A percentile compares a stretch with the other conserved stretches of the same genome.
Evolutionary conservation across 2,113 vertebrate species (phyloP).

Genomic region (Thamnophis sirtalis): DNA sequence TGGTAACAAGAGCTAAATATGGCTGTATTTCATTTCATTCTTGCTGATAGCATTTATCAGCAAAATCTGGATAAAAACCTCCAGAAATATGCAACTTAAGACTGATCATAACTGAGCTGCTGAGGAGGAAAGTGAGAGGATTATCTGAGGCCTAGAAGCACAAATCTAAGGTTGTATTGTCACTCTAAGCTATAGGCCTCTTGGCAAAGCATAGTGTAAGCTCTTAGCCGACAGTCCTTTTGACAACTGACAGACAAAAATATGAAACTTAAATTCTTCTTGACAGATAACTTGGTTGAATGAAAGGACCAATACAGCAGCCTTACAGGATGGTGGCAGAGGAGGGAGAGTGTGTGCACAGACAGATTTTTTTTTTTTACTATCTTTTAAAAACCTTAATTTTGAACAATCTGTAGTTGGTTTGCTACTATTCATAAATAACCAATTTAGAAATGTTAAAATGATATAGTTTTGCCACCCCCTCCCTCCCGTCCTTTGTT

Average conservation of each 20-base stretch:
- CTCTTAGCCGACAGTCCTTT: constrained; percentile 94
- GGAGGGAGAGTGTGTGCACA: fast-evolving
- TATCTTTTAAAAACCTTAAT: background rate
- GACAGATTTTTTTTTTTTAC: background rate
- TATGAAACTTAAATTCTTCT: constrained; percentile 97
- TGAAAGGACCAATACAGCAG: constrained; percentile 74
- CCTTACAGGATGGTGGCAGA: constrained; percentile 3
- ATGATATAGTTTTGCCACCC: background rate
- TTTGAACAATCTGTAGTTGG: background rate
- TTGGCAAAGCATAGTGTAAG: constrained; percentile 90
- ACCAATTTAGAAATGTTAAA: background rate
- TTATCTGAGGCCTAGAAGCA: constrained; percentile 82
- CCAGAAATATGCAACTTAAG: constrained; percentile 96
- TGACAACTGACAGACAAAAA: constrained; percentile 91
- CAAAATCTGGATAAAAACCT: constrained; percentile 88
- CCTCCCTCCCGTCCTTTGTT: no score
- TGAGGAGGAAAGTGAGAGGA: constrained; percentile 85
- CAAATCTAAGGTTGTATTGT: constrained; percentile 92
- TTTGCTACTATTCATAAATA: background rate
- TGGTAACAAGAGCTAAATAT: constrained; percentile 80
- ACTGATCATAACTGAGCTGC: constrained; percentile 85
- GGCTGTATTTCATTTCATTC: constrained; percentile 92
- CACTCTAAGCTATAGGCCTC: constrained; percentile 82
- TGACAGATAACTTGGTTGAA: constrained; percentile 89
- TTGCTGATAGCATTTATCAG: constrained; percentile 99